Base-by-base conservation (phyloP, 2,888 invertebrate species). In the Lamellibrachia columna region DNA sequence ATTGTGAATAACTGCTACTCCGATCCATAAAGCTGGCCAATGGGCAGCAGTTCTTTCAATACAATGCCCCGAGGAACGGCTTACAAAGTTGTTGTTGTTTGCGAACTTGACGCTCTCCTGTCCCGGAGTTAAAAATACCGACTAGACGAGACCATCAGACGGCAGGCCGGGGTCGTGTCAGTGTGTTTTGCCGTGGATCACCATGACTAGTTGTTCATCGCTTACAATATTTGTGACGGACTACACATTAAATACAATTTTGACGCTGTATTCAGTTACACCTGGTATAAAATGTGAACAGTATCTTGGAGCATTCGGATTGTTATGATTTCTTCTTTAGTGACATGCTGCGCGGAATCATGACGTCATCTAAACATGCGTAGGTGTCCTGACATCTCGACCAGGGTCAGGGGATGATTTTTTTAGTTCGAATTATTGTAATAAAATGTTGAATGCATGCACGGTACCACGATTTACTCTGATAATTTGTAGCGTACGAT, bases 1-100 rank as follows among this genome's bases (percentile, higher is more conserved):
- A 95, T 93, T 95, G 95, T 93, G 95, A 94, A 93, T 96, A 95
- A 90, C 58, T 93, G 15, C 53, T 55, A 9, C 28, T 75, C 15
- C 75, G 75, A 75, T 75, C 75, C 75, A 75, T 75, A 75, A 75
- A n/a, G n/a, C 22, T 75, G 75, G 22, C 75, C n/a, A 75, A 75
- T 75, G 75, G 75, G 75, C 2, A 75, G 75, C 15, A 22, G 22
- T 3, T 75, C 15, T 22, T 75, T 75, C 22, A n/a, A 4, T 75
- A 75, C 75, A 15, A 75, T 75, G 75, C 75, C 75, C 75, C n/a
- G 22, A 75, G 75, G 75, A 75, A 75, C 75, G 15, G 75, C 75
- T 75, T 11, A 22, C 75, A 15, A 75, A 6, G 22, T 75, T 75
- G 75, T 75, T 75, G 22, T 75, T 75, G 55, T 9, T 55, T 55